These are phyloP conservation scores for Dione juno DNA, from an alignment of 2,888 invertebrate genomes.

Conservation along the genomic window DNA sequence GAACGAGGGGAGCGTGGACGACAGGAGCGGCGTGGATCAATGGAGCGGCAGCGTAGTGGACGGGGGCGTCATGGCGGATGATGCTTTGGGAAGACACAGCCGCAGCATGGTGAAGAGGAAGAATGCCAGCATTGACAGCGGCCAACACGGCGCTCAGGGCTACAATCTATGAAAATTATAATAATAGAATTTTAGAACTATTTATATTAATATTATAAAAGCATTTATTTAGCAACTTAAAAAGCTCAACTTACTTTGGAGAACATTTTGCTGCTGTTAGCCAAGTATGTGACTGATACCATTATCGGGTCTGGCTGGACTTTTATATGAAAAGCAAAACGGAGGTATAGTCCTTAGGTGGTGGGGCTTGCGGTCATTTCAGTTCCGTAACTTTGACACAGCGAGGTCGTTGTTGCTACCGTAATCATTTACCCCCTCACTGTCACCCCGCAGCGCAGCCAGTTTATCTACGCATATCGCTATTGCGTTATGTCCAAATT, in stretches of 20 bases:
- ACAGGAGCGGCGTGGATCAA: slow-evolving; percentile 60
- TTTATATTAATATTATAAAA: slow-evolving; percentile 6
- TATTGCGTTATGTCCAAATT: slow-evolving; percentile 50
- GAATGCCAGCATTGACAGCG: slow-evolving; percentile 82
- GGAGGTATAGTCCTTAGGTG: slow-evolving; percentile 71
- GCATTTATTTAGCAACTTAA: slow-evolving; percentile 19
- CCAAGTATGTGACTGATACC: slow-evolving; percentile 81
- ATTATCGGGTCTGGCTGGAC: slow-evolving; percentile 74
- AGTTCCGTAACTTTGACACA: slow-evolving; percentile 83
- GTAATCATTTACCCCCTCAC: slow-evolving; percentile 59
- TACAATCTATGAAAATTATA: slow-evolving; percentile 66
- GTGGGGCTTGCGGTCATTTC: slow-evolving; percentile 77
- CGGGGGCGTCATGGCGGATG: slow-evolving; percentile 73
- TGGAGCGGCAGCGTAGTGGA: slow-evolving; percentile 65
- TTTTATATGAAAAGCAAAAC: slow-evolving; percentile 83
- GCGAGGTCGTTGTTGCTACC: slow-evolving; percentile 74
- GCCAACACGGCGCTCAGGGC: slow-evolving; percentile 78
- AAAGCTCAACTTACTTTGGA: slow-evolving; percentile 72
- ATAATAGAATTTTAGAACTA: slow-evolving; percentile 27
- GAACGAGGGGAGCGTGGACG: slow-evolving; percentile 60
- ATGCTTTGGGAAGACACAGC: slow-evolving; percentile 82
- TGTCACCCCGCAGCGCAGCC: slow-evolving; percentile 50
- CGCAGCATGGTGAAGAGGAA: slow-evolving; percentile 68
- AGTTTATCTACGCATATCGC: slow-evolving; percentile 44
- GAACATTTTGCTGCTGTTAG: slow-evolving; percentile 81